Evolutionary conservation across 2,113 vertebrate species (phyloP).

Genomic region (Euleptes europaea): DNA sequence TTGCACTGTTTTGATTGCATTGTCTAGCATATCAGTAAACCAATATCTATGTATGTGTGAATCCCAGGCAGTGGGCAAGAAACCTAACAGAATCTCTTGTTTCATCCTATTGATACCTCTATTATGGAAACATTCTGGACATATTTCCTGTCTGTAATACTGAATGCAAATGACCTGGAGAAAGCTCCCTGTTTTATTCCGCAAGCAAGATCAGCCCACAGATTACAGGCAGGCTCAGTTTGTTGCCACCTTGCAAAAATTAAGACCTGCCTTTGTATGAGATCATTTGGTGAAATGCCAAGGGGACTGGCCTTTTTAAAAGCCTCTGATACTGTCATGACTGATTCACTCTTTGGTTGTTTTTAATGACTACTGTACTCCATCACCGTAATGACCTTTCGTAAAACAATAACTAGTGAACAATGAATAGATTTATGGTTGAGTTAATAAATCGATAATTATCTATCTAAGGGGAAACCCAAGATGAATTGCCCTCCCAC

Average conservation of each 20-base stretch:
- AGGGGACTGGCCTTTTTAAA: conserved; percentile 1
- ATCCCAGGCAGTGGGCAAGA: neutral
- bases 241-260: neutral
- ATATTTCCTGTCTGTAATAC: neutral
- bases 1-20: too few species aligned
- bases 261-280: neutral
- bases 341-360: conserved; percentile 31
- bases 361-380: conserved; percentile 47
- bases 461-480: conserved; percentile 23
- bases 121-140: neutral
- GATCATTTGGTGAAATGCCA: neutral
- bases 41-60: neutral
- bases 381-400: conserved; percentile 41
- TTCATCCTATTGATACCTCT: neutral
- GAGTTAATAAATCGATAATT: conserved; percentile 19
- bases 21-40: too few species aligned
- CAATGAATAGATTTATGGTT: conserved; percentile 39
- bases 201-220: neutral
- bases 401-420: conserved; percentile 29
- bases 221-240: neutral
- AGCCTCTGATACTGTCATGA: conserved; percentile 20
- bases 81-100: neutral
- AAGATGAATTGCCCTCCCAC: neutral
- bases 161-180: neutral
- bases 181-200: neutral